Conservation (phyloP, 2,113 vertebrate species). For the Piprites chloris region DNA sequence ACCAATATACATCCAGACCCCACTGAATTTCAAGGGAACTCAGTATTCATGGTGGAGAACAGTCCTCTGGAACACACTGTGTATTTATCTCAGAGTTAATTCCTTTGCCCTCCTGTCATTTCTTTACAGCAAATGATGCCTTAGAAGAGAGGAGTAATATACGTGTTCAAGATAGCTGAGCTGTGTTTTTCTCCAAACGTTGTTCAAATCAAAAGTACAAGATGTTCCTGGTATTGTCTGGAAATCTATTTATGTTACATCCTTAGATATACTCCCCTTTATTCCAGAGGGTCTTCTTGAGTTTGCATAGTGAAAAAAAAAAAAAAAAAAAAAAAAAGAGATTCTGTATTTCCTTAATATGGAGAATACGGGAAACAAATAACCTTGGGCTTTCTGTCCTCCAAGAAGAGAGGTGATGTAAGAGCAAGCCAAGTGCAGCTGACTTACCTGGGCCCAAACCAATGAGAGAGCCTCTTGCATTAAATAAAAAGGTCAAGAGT, state of each 20-base stretch:
- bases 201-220: neutral
- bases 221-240: neutral
- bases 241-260: neutral
- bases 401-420: neutral
- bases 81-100: neutral
- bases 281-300: neutral
- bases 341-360: neutral
- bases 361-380: neutral
- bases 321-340: neutral
- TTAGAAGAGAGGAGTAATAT: neutral
- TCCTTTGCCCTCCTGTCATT: neutral
- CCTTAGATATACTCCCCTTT: neutral
- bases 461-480: neutral
- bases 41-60: neutral
- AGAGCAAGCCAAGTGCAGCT: neutral
- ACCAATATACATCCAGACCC: neutral
- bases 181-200: neutral
- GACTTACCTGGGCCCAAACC: neutral
- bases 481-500: conserved; percentile 55
- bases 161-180: neutral
- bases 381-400: neutral
- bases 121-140: neutral
- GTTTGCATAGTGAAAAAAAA: neutral
- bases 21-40: neutral
- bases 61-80: neutral